Conservation (phyloP, 2,888 invertebrate genomes). For the Melipona beecheii region DNA sequence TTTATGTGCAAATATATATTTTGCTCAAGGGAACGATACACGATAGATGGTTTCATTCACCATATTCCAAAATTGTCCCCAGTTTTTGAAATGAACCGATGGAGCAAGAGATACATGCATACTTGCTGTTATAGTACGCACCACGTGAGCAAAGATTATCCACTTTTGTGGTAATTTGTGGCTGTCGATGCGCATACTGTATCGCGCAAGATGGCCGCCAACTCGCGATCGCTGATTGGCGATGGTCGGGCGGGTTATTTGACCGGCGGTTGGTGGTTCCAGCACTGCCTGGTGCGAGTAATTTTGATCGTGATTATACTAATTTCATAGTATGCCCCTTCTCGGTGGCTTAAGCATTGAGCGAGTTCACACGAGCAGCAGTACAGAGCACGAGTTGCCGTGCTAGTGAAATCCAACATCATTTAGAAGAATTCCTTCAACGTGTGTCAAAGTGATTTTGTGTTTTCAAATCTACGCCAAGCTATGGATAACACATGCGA, state of each 20-base stretch:
- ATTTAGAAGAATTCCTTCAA: constrained; percentile 25
- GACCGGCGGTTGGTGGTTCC: constrained; percentile 79
- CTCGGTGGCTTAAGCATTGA: constrained; percentile 74
- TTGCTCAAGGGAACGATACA: background rate
- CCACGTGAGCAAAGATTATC: constrained; percentile 69
- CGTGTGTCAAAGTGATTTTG: constrained; percentile 29
- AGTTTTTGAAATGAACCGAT: background rate
- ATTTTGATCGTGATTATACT: constrained; percentile 81
- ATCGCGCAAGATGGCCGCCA: constrained; percentile 76
- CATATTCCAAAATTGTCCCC: background rate
- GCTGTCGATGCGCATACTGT: constrained; percentile 70
- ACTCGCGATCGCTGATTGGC: constrained; percentile 72
- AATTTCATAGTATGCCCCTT: constrained; percentile 79
- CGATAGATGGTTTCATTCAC: background rate
- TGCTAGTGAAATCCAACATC: constrained; percentile 59
- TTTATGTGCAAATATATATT: background rate
- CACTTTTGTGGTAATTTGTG: constrained; percentile 76
- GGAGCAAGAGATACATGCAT: background rate
- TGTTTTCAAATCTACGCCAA: background rate
- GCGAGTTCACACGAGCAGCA: constrained; percentile 72
- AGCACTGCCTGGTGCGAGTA: constrained; percentile 74
- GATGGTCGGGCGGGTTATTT: constrained; percentile 77
- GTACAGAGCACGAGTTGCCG: constrained; percentile 64
- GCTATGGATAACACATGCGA: background rate
- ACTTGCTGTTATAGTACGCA: constrained; percentile 38